Conservation (phyloP, 2,113 vertebrate species). For the Xenopus borealis region DNA sequence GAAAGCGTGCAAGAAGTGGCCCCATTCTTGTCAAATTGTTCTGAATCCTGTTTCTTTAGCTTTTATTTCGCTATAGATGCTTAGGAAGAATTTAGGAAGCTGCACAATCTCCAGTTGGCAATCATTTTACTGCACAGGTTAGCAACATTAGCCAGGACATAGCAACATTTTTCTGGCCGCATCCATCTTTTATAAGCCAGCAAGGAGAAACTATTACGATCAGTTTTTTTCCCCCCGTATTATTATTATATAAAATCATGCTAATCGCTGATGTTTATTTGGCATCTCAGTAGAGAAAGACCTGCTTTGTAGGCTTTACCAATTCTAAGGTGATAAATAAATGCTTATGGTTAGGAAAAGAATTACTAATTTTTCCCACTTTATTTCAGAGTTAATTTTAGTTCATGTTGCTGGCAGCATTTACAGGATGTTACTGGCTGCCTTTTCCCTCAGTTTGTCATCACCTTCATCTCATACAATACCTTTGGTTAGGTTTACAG, state of each 20-base stretch:
- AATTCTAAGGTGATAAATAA: conserved; percentile 38
- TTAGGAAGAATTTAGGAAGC: conserved; percentile 2
- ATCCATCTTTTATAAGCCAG: conserved; percentile 7
- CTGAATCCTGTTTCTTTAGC: too few relatives aligned
- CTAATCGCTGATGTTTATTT: conserved; percentile 11
- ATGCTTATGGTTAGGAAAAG: conserved; percentile 27
- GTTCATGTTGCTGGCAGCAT: conserved; percentile 28
- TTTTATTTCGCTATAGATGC: too few relatives aligned
- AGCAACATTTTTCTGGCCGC: neutral
- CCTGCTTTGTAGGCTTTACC: conserved; percentile 12
- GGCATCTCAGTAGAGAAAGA: neutral
- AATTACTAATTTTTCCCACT: conserved; percentile 39
- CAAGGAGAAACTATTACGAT: conserved; percentile 3
- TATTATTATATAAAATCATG: conserved; percentile 6
- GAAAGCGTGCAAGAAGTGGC: too few relatives aligned
- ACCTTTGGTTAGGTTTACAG: conserved; percentile 37
- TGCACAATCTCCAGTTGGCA: conserved; percentile 17
- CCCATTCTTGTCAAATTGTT: too few relatives aligned
- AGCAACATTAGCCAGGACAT: conserved; percentile 17
- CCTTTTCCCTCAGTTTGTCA: conserved; percentile 44
- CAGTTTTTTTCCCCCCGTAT: neutral
- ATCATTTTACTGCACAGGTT: conserved; percentile 14
- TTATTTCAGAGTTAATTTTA: conserved; percentile 36
- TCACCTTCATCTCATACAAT: conserved; percentile 43
- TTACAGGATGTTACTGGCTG: conserved; percentile 43